Evolutionary conservation across 2,888 invertebrate genomes (phyloP).

Genomic region (Agonopterix alstromeriana): DNA sequence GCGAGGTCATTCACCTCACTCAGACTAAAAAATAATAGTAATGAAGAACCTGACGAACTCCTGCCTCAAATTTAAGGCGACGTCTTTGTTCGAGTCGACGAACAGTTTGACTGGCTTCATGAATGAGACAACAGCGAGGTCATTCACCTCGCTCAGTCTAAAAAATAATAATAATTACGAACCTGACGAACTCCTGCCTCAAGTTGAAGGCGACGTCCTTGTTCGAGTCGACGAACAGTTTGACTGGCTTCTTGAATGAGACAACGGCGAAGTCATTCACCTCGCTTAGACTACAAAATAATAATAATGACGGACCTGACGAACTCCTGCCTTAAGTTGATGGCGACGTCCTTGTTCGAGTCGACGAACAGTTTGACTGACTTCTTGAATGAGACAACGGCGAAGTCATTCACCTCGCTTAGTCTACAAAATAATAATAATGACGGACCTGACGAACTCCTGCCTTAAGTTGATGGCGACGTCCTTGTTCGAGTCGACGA

Average conservation of each 20-base stretch:
- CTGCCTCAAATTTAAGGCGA: conserved; percentile 95
- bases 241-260: conserved; percentile 93
- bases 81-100: conserved; percentile 96
- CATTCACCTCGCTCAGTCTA: conserved; percentile 81
- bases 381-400: conserved; percentile 92
- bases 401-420: conserved; percentile 91
- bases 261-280: conserved; percentile 96
- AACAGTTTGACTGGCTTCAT: conserved; percentile 96
- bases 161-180: conserved; percentile 10
- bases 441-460: conserved; percentile 88
- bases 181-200: conserved; percentile 95
- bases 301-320: conserved; percentile 74
- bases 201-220: conserved; percentile 97
- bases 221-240: conserved; percentile 97
- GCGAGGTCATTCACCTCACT: too few species aligned
- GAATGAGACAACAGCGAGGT: conserved; percentile 83
- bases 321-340: conserved; percentile 97
- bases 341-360: conserved; percentile 94
- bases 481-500: conserved; percentile 96
- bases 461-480: conserved; percentile 97
- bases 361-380: conserved; percentile 82
- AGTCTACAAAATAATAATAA: too few species aligned
- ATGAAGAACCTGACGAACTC: conserved; percentile 88
- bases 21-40: too few species aligned
- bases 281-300: too few species aligned